Base-by-base conservation (phyloP, 2,797 vertebrate species). In the Steatocranus sp. region DNA sequence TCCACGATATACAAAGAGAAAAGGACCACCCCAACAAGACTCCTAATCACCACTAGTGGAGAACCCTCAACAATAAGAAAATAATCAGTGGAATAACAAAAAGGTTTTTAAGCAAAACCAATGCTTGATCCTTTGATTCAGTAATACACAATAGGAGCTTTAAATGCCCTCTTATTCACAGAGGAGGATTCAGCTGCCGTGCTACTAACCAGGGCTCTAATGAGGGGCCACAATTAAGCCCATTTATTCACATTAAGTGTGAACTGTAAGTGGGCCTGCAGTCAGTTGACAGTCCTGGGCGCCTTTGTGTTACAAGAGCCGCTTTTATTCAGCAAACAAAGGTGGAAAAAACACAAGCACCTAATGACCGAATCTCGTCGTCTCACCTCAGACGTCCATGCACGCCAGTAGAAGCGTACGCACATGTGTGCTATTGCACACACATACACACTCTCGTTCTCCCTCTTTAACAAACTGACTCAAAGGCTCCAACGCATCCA, bases 171-270 rank as follows among this genome's bases (percentile, higher is more conserved):
- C 94, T 95, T 94, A 95, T 86, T 86, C 93, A 92, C 73, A 41
- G 86, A 48, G 91, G 89, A 94, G 93, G 93, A 94, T 96, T 95
- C 95, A 96, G 96, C 95, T 95, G 95, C 93, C 49, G 87, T 83
- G 88, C 90, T 89, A 87, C 92, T 90, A 94, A 92, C 90, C 90
- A 83, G 87, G 80, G 87, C 92, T 93, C 87, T 95, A 96, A 96
- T 95, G 95, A 96, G 96, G 89, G 93, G 86, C 92, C 86, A 93
- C 96, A 96, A 96, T 96, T 96, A 96, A 95, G 93, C 92, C 91
- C 90, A 94, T 96, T 96, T 96, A 96, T 96, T 96, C 94, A 94
- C 91, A 90, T 94, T 94, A 95, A 96, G 95, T 96, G 95, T 95
- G 94, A 96, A 95, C 93, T 91, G 92, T 92, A 93, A 95, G 94